These are phyloP conservation scores for Disparrhopalites patrizii DNA, from an alignment of 2,888 invertebrate species.

Conservation along the genomic window DNA sequence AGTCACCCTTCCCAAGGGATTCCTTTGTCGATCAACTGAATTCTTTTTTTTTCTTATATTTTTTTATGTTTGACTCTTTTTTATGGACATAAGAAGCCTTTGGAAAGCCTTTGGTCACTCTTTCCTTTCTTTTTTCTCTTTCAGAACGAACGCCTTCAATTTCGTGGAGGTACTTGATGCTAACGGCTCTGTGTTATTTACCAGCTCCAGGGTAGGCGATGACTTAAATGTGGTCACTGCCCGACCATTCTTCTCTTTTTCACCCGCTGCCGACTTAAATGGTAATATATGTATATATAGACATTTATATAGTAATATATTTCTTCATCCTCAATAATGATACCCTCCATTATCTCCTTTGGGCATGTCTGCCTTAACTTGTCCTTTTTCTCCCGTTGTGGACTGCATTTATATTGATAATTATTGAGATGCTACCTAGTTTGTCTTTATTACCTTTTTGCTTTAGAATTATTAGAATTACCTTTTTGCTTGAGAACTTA, in stretches of 20 bases:
- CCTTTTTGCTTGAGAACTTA: no score
- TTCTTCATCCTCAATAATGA: no score
- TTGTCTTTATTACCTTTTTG: no score
- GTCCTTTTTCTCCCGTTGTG: no score
- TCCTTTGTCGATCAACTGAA: constrained; percentile 5
- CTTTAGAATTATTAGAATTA: no score
- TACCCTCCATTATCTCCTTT: no score
- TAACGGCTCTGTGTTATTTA: constrained; percentile 44
- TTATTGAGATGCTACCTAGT: no score
- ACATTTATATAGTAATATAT: background rate
- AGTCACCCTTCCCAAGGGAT: background rate
- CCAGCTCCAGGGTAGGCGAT: constrained; percentile 38
- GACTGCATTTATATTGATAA: no score
- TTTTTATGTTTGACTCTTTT: background rate
- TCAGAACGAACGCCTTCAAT: constrained; percentile 41
- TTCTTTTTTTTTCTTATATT: constrained; percentile 8
- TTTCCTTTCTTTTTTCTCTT: constrained; percentile 7
- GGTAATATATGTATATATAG: constrained; percentile 33
- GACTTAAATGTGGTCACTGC: constrained; percentile 43
- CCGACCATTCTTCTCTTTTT: constrained; percentile 48
- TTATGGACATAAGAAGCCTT: no score
- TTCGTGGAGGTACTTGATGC: constrained; percentile 42
- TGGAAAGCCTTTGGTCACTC: constrained; percentile 5
- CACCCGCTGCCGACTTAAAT: constrained; percentile 47
- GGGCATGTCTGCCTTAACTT: no score